Percentiles rank a stretch among this genome's conserved stretches.
Evolutionary conservation across 2,113 vertebrate genomes (phyloP).

Genomic region (Chamaea fasciata): DNA sequence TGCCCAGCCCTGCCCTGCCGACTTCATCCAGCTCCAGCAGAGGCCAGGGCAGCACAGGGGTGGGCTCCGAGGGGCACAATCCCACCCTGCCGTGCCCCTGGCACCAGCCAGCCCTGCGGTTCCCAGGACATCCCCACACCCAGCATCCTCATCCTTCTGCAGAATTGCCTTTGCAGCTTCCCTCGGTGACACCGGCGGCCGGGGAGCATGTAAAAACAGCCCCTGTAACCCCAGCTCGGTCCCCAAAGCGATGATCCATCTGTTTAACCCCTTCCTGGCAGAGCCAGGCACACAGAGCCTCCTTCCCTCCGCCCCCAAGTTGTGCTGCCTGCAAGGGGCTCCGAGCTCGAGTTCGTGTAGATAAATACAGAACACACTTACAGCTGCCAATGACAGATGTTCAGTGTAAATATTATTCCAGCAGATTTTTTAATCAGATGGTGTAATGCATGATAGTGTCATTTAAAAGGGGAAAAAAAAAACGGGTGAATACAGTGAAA

Average conservation of each 20-base stretch:
- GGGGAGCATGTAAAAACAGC: rapidly evolving
- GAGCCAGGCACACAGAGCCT: rapidly evolving
- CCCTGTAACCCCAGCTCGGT: rapidly evolving
- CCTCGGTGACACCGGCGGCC: rapidly evolving
- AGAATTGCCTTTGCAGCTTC: rapidly evolving
- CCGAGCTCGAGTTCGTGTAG: background rate
- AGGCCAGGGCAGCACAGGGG: background rate
- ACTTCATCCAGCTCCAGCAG: rapidly evolving
- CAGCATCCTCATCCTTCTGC: rapidly evolving
- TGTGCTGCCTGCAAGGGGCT: conserved; percentile 3
- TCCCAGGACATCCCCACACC: rapidly evolving
- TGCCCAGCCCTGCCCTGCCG: background rate
- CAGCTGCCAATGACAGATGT: conserved; percentile 63
- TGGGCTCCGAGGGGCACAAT: rapidly evolving
- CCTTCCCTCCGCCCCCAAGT: background rate
- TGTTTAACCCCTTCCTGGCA: background rate
- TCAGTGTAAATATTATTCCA: conserved; percentile 59
- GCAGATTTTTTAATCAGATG: conserved; percentile 64
- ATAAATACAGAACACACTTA: conserved; percentile 53
- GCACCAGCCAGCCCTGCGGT: no score
- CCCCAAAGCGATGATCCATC: rapidly evolving
- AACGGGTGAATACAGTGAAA: conserved; percentile 8
- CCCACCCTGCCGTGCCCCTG: background rate
- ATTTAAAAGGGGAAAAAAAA: background rate
- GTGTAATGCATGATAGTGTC: conserved; percentile 45